A percentile compares a stretch with the other conserved stretches of the same genome.
Conservation (phyloP, 2,113 vertebrate species). For the Sinocyclocheilus maitianheensis region DNA sequence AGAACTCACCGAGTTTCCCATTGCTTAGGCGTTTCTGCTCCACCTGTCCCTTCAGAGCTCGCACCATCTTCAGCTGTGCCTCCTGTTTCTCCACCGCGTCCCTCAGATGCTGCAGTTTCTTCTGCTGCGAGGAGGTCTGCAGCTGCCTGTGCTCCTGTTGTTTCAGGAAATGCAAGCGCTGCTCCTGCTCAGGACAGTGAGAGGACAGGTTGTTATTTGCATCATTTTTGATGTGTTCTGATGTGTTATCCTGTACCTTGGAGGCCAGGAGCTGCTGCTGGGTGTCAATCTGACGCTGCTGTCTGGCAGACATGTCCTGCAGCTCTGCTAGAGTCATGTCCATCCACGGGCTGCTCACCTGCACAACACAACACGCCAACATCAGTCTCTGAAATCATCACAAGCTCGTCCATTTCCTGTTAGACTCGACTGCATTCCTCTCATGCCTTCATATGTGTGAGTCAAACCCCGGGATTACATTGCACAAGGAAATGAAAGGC, state of each 20-base stretch:
- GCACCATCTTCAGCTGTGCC: conserved; percentile 91
- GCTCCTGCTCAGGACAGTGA: conserved; percentile 77
- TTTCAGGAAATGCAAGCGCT: conserved; percentile 88
- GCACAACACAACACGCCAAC: background rate
- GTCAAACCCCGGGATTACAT: background rate
- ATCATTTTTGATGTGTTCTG: too few relatives aligned
- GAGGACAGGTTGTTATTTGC: too few relatives aligned
- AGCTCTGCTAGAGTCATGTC: conserved; percentile 94
- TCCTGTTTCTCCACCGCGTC: conserved; percentile 96
- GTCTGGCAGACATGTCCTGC: conserved; percentile 95
- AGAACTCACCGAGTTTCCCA: conserved; percentile 86
- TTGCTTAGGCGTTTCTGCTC: conserved; percentile 97
- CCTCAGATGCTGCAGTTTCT: conserved; percentile 87
- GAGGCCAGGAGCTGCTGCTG: conserved; percentile 93
- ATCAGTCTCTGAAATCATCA: background rate
- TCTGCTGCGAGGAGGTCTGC: conserved; percentile 89
- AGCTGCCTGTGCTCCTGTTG: conserved; percentile 93
- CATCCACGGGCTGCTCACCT: conserved; percentile 88
- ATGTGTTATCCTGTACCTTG: conserved; percentile 76
- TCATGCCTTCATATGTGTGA: background rate
- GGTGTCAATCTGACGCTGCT: conserved; percentile 95
- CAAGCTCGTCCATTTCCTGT: background rate
- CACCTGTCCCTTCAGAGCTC: conserved; percentile 92
- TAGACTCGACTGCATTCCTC: background rate
- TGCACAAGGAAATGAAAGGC: background rate